Percentiles rank a stretch among this genome's conserved stretches.
Evolutionary conservation across 2,113 vertebrate species (phyloP).

Genomic region (Trematomus loennbergii): DNA sequence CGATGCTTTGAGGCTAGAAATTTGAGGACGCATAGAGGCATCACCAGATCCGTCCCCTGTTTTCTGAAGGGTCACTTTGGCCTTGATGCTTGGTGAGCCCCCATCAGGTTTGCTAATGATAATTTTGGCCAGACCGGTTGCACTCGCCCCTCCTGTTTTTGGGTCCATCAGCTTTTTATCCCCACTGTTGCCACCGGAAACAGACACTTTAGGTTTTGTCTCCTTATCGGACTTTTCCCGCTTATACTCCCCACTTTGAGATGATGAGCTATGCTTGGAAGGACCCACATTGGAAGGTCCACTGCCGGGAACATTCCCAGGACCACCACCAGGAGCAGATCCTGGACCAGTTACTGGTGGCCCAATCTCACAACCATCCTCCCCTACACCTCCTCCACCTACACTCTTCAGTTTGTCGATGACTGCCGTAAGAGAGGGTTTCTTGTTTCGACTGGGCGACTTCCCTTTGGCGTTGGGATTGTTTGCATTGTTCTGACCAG

Average conservation of each 20-base stretch:
- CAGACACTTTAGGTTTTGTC: slow-evolving; percentile 91
- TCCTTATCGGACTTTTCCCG: slow-evolving; percentile 97
- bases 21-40: slow-evolving; percentile 88
- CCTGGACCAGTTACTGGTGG: slow-evolving; percentile 83
- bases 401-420: slow-evolving; percentile 99
- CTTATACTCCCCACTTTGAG: slow-evolving; percentile 92
- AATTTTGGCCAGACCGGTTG: slow-evolving; percentile 95
- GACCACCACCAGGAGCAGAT: slow-evolving; percentile 83
- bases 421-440: slow-evolving; percentile 96
- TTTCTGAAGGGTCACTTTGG: slow-evolving; percentile 97
- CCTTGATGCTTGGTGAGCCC: slow-evolving; percentile 97
- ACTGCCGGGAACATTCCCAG: slow-evolving; percentile 81
- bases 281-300: slow-evolving; percentile 85
- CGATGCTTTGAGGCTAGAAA: slow-evolving; percentile 93
- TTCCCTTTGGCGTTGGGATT: slow-evolving; percentile 95
- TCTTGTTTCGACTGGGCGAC: slow-evolving; percentile 98
- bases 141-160: slow-evolving; percentile 86
- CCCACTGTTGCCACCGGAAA: slow-evolving; percentile 85
- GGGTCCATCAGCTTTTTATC: slow-evolving; percentile 95
- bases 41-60: slow-evolving; percentile 91
- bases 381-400: slow-evolving; percentile 90
- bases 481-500: slow-evolving; percentile 86
- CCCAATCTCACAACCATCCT: slow-evolving; percentile 91
- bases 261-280: slow-evolving; percentile 89
- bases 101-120: slow-evolving; percentile 99